Conservation (phyloP, 2,113 vertebrate genomes). For the Eubucco bourcierii region DNA sequence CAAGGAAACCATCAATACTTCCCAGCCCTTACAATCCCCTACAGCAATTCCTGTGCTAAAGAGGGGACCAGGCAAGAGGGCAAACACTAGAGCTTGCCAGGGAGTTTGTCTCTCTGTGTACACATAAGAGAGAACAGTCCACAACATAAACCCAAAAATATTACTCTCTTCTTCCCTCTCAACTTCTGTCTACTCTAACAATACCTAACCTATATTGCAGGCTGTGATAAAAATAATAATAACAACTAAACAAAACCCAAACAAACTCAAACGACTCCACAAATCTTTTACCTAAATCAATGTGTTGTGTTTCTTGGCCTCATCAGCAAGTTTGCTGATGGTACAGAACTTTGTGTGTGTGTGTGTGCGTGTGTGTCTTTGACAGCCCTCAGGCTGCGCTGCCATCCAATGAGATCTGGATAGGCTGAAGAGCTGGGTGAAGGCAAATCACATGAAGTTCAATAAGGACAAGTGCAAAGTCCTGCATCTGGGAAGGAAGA, state of each 20-base stretch:
- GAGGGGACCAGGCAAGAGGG: neutral
- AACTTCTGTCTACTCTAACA: neutral
- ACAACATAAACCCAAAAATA: neutral
- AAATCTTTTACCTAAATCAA: neutral
- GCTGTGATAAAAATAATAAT: neutral
- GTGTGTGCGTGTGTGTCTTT: too few species aligned
- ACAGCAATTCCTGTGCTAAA: constrained; percentile 29
- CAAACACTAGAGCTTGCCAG: neutral
- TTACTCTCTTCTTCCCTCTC: neutral
- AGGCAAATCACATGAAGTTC: too few species aligned
- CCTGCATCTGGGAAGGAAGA: too few species aligned
- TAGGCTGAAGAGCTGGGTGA: too few species aligned
- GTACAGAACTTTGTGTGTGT: too few species aligned
- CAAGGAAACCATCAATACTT: constrained; percentile 3
- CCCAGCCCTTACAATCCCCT: neutral
- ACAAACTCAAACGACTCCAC: neutral
- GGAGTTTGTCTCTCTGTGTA: neutral
- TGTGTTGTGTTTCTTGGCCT: neutral
- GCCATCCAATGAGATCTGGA: too few species aligned
- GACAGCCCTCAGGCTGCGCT: too few species aligned
- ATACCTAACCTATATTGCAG: neutral
- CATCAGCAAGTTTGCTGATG: too few species aligned
- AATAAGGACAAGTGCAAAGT: too few species aligned
- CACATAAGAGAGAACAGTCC: neutral
- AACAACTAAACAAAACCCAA: too few species aligned